Evolutionary conservation across 2,888 invertebrate genomes (phyloP), one percentile per base, ranked within the genome.

Genomic region (Ypsolopha sequella): DNA sequence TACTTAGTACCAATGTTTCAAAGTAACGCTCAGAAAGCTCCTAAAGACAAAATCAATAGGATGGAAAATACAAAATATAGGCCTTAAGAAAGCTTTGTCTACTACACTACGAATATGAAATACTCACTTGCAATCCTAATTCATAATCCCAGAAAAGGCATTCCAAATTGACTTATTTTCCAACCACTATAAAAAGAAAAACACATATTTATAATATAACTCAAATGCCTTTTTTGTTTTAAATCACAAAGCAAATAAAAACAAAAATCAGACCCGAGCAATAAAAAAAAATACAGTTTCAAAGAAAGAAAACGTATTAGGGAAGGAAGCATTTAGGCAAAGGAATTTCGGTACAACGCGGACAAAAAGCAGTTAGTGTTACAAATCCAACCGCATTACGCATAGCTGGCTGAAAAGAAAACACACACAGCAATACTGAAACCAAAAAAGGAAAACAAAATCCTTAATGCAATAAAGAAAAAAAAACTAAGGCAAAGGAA

Each of bases 71-170:
- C 24, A 24, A 24, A 24, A 24, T 4, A 24, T 24, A 24, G 10
- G 10, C 10, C 39, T 9, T 10, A 39, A 39, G 7, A 39, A 9
- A 39, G 11, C 10, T 39, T 39, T 39, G 10, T 24, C 24, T 24
- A 24, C 10, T 39, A 39, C 39, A 9, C n/a, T 39, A 39, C 10
- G 36, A 36, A 4, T 43, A 43, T 43, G 3, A 43, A 9, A 48
- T 60, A 69, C 69, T 69, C 63, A 69, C 69, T 64, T 65, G 64
- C 13, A 54, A 58, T 57, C 48, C 60, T 14, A 7, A 59, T 54
- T 54, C 64, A 64, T 64, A 58, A 61, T 68, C 64, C 67, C 59
- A 57, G 54, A 56, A 53, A 64, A 67, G 65, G 65, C 68, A 70
- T 70, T 58, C 59, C 58, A 53, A 65, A 65, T 64, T 63, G 66